Percentiles rank a stretch among this genome's conserved stretches.
phyloP scores from a whole-genome alignment of 2,797 vertebrate species.

The Lithobates sylvaticus region DNA sequence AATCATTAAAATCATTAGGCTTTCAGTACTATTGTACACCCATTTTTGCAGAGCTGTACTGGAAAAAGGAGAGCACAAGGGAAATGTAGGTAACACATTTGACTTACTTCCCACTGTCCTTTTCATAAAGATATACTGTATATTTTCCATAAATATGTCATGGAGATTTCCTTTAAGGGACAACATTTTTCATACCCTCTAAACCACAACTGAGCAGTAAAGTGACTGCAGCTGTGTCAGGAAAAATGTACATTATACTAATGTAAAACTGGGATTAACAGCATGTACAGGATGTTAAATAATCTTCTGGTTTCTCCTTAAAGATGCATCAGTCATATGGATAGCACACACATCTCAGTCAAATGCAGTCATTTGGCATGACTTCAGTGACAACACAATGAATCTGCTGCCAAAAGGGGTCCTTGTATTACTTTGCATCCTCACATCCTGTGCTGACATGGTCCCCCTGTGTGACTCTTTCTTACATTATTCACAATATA shows the following conservation, averaged over 20 bases:
- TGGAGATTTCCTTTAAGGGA: no score
- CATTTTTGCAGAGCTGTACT: no score
- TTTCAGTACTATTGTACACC: no score
- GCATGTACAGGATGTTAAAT: constrained; percentile 40
- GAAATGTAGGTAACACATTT: no score
- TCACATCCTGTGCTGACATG: constrained; percentile 13
- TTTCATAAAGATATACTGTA: no score
- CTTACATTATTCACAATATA: neutral
- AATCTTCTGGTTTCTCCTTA: constrained; percentile 32
- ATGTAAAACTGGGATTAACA: constrained; percentile 34
- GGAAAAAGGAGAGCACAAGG: no score
- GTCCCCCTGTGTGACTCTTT: constrained; percentile 1
- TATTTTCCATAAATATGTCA: no score
- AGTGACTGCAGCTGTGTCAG: constrained; percentile 7
- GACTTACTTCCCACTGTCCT: no score
- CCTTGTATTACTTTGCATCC: neutral
- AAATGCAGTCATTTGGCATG: constrained; percentile 21
- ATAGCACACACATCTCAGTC: constrained; percentile 7
- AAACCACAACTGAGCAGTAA: constrained; percentile 25
- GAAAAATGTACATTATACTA: constrained; percentile 8
- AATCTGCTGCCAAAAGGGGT: neutral
- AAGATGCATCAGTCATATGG: constrained; percentile 36
- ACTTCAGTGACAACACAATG: constrained; percentile 14
- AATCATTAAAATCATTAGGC: no score
- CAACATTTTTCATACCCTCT: neutral